Conservation (phyloP, 1,140 invertebrate species). For the Cotesia chilonis region DNA sequence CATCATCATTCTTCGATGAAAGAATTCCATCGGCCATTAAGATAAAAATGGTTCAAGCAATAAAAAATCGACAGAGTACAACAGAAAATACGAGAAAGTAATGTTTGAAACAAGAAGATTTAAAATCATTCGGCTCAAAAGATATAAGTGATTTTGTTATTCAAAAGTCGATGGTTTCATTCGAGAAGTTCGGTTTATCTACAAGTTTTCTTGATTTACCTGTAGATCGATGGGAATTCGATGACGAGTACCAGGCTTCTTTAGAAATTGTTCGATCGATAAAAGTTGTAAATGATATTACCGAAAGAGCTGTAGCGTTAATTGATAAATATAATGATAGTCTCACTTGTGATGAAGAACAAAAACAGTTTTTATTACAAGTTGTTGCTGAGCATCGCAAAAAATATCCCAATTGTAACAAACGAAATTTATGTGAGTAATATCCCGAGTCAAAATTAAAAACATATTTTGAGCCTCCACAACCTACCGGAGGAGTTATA, state of each 20-base stretch:
- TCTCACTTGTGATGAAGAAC: conserved; percentile 31
- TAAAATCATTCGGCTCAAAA: conserved; percentile 7
- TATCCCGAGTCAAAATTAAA: too few species aligned
- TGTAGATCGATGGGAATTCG: conserved; percentile 13
- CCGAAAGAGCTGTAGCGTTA: conserved; percentile 23
- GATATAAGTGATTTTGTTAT: conserved; percentile 24
- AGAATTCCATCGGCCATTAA: conserved; percentile 9
- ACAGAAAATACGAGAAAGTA: conserved; percentile 11
- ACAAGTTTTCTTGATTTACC: conserved; percentile 9
- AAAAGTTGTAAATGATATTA: conserved; percentile 25
- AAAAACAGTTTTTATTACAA: conserved; percentile 29
- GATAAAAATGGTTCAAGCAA: conserved; percentile 32
- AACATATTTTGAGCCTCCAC: too few species aligned
- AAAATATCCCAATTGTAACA: conserved; percentile 31
- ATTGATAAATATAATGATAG: conserved; percentile 25
- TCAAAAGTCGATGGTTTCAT: conserved; percentile 28
- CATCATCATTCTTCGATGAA: conserved; percentile 29
- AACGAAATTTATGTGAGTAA: conserved; percentile 24
- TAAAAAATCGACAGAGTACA: conserved; percentile 22
- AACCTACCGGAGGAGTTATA: too few species aligned
- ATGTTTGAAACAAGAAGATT: conserved; percentile 1
- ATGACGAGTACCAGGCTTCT: conserved; percentile 3
- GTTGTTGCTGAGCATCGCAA: conserved; percentile 25
- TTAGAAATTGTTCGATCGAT: conserved; percentile 11
- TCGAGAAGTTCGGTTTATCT: conserved; percentile 22